Evolutionary conservation across 2,797 vertebrate species (phyloP).

Genomic region (Rachycentron canadum): DNA sequence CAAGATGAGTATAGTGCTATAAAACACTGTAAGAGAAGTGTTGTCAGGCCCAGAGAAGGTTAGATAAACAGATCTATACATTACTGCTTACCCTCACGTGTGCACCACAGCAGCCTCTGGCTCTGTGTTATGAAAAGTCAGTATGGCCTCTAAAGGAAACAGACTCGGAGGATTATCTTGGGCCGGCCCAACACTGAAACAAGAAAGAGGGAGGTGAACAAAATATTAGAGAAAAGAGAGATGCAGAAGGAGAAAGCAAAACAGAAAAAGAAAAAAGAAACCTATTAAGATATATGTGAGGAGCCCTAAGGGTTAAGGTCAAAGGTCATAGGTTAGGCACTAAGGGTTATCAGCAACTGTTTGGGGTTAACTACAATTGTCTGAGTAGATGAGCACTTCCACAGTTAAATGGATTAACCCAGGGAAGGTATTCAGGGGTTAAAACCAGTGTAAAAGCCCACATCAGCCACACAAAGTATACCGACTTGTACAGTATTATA

Average conservation of each 20-base stretch:
- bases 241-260: slow-evolving; percentile 49
- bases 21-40: slow-evolving; percentile 20
- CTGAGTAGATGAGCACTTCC: slow-evolving; percentile 54
- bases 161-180: slow-evolving; percentile 70
- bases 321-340: slow-evolving; percentile 72
- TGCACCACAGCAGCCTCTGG: slow-evolving; percentile 36
- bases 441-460: slow-evolving; percentile 38
- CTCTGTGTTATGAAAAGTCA: slow-evolving; percentile 72
- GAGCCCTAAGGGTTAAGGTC: slow-evolving; percentile 72
- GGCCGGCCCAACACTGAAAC: slow-evolving; percentile 49
- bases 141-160: slow-evolving; percentile 64
- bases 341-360: slow-evolving; percentile 78
- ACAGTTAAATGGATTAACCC: slow-evolving; percentile 60
- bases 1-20: background rate
- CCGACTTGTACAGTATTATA: slow-evolving; percentile 1
- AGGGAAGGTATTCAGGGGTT: slow-evolving; percentile 63
- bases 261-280: slow-evolving; percentile 57
- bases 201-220: slow-evolving; percentile 38
- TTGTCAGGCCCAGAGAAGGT: slow-evolving; percentile 11
- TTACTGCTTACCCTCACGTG: slow-evolving; percentile 57
- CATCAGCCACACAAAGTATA: slow-evolving; percentile 3
- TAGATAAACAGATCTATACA: slow-evolving; percentile 65
- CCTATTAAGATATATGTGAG: slow-evolving; percentile 53
- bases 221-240: slow-evolving; percentile 27
- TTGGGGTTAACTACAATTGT: slow-evolving; percentile 70